These are phyloP conservation scores for Pangasianodon gigas DNA, from an alignment of 2,113 vertebrate genomes.

Conservation along the genomic window DNA sequence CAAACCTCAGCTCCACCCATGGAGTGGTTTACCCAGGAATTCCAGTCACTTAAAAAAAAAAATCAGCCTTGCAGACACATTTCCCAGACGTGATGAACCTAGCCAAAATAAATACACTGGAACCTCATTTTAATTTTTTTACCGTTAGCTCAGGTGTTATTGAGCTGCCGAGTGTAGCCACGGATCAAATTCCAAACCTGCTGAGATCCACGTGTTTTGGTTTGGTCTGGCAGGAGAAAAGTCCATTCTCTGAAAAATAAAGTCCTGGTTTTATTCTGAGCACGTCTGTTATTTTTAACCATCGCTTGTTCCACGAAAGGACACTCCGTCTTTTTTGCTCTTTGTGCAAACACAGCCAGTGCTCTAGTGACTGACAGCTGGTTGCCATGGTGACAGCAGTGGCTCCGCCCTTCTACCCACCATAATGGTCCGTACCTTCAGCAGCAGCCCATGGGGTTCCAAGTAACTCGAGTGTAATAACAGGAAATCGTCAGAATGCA, in stretches of 20 bases:
- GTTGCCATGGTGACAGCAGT: background rate
- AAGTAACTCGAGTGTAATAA: constrained; percentile 2
- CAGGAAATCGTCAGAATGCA: background rate
- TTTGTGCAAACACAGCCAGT: too few species aligned
- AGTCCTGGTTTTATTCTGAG: background rate
- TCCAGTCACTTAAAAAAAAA: too few species aligned
- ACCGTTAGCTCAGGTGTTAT: background rate
- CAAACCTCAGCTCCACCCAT: background rate
- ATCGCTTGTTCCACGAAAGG: background rate
- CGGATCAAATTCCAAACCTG: background rate
- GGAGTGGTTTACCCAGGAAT: background rate
- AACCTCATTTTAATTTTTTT: background rate
- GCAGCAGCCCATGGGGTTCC: constrained; percentile 20
- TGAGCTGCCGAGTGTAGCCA: background rate
- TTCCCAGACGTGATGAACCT: background rate
- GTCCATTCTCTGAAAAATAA: background rate
- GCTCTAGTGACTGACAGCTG: background rate
- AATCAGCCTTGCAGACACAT: background rate
- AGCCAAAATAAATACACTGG: background rate
- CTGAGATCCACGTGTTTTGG: background rate
- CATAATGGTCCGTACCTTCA: constrained; percentile 22
- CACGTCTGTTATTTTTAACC: background rate
- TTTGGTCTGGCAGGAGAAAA: background rate
- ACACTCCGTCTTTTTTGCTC: background rate
- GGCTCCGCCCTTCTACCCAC: background rate